A percentile compares a stretch with the other conserved stretches of the same genome.
Evolutionary conservation across 2,113 vertebrate genomes (phyloP).

Genomic region (Phocoena phocoena): DNA sequence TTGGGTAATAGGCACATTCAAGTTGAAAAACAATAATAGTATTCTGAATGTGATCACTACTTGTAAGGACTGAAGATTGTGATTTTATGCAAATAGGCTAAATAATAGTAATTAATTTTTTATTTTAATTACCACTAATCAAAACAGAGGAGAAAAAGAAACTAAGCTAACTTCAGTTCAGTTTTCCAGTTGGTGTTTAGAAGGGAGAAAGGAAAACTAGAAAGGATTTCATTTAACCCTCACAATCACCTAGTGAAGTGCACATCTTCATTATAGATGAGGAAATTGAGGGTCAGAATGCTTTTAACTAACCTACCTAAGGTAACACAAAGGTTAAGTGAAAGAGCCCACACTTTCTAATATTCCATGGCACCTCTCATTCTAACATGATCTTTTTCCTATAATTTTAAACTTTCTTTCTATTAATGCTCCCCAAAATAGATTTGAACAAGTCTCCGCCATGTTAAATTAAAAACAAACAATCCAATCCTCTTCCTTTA

Average conservation of each 20-base stretch:
- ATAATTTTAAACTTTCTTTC: constrained; percentile 20
- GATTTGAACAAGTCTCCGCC: neutral
- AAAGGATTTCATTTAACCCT: constrained; percentile 4
- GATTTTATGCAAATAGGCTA: neutral
- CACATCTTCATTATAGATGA: neutral
- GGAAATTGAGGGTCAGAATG: neutral
- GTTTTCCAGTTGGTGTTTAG: neutral
- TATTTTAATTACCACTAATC: constrained; percentile 11
- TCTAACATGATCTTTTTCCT: neutral
- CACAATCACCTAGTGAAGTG: neutral
- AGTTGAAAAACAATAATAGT: neutral
- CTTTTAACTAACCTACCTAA: neutral
- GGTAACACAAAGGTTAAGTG: neutral
- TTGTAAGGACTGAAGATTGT: neutral
- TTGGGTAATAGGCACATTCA: neutral
- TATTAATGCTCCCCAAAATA: neutral
- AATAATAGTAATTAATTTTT: neutral
- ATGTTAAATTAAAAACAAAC: constrained; percentile 11
- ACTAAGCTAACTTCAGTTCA: neutral
- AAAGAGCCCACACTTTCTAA: neutral
- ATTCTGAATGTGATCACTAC: neutral
- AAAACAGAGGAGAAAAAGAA: constrained; percentile 9
- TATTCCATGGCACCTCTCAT: neutral
- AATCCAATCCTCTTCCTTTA: neutral
- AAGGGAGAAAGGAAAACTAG: neutral